Evolutionary conservation across 2,113 vertebrate species (phyloP).

Genomic region (Oxygymnocypris stewartii): DNA sequence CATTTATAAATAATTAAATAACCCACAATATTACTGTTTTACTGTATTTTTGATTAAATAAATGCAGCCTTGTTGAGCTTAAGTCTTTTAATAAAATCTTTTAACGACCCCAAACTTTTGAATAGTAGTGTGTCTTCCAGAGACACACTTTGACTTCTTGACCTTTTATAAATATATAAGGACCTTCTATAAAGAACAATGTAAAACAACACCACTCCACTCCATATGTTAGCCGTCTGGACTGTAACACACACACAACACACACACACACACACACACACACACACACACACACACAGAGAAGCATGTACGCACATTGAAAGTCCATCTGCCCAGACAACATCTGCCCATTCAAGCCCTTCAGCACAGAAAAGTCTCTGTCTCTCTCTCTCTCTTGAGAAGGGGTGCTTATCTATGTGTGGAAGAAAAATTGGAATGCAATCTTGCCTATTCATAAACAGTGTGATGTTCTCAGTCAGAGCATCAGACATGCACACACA

Average conservation of each 20-base stretch:
- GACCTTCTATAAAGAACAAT: background rate
- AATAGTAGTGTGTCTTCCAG: background rate
- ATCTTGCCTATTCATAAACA: conserved; percentile 42
- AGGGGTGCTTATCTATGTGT: conserved; percentile 12
- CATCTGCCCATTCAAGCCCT: conserved; percentile 24
- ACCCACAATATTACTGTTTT: background rate
- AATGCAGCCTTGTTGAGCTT: background rate
- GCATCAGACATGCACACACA: conserved; percentile 20
- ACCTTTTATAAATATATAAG: background rate
- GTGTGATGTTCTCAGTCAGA: conserved; percentile 20
- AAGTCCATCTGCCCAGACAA: conserved; percentile 31
- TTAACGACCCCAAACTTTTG: background rate
- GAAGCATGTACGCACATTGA: conserved; percentile 1
- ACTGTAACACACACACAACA: conserved; percentile 13
- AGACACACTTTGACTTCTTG: conserved; percentile 1
- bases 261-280: background rate
- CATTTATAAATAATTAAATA: background rate
- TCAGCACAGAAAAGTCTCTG: conserved; percentile 4
- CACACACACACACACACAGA: background rate
- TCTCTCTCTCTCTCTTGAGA: background rate
- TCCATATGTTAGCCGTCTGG: conserved; percentile 34
- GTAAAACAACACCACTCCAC: conserved; percentile 25
- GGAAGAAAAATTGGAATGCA: conserved; percentile 66
- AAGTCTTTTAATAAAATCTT: background rate
- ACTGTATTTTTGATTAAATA: background rate